A percentile compares a stretch with the other conserved stretches of the same genome.
Conservation (phyloP, 37 sponge, comb jelly and placozoan genomes). For the Ianthella basta region DNA sequence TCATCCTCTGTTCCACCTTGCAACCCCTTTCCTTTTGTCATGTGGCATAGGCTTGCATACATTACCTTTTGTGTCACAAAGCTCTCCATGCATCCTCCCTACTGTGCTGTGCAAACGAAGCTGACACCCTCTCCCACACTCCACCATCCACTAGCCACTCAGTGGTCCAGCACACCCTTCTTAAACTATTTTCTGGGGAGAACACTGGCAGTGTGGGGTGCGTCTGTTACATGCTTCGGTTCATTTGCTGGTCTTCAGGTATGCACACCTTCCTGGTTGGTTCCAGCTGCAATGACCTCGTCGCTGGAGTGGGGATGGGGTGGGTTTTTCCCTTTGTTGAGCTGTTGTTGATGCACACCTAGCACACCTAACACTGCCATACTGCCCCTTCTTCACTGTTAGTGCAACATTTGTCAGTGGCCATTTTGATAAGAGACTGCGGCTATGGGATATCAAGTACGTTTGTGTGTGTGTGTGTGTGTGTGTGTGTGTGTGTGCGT, state of each 20-base stretch:
- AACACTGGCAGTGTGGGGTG: too few relatives aligned
- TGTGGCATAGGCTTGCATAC: too few relatives aligned
- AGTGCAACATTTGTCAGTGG: conserved; percentile 78
- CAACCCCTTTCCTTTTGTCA: too few relatives aligned
- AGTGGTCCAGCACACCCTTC: too few relatives aligned
- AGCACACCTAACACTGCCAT: neutral
- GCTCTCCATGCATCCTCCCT: too few relatives aligned
- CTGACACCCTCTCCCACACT: too few relatives aligned
- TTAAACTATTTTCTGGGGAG: too few relatives aligned
- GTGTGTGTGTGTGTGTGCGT: neutral
- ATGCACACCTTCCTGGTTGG: conserved; percentile 85
- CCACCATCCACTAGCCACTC: too few relatives aligned
- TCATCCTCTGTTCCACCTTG: too few relatives aligned
- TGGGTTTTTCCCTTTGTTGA: conserved; percentile 12
- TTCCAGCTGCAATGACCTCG: conserved; percentile 95
- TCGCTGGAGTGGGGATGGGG: conserved; percentile 74
- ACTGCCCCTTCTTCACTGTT: neutral
- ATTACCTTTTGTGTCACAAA: too few relatives aligned
- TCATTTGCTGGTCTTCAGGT: neutral
- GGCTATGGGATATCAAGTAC: conserved; percentile 95
- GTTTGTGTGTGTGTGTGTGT: neutral
- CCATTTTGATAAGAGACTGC: conserved; percentile 89
- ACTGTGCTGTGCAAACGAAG: too few relatives aligned
- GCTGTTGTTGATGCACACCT: neutral
- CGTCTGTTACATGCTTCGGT: too few relatives aligned